These are phyloP conservation scores for Sebastes matsubarae DNA, from an alignment of 2,797 vertebrate genomes.

Conservation along the genomic window DNA sequence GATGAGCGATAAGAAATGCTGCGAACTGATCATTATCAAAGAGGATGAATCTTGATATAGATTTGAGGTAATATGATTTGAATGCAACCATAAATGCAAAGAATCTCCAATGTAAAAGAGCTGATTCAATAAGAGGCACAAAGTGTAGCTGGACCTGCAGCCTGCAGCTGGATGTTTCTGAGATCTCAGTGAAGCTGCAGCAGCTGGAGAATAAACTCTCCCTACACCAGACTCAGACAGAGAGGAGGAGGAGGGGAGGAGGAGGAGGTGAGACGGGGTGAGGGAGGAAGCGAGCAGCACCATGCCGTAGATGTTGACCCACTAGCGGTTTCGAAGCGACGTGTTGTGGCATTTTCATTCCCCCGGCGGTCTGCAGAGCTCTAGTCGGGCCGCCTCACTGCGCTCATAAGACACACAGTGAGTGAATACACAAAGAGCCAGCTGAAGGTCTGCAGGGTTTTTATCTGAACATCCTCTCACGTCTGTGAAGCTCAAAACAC, in stretches of 20 bases:
- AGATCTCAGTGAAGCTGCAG: neutral
- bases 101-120: neutral
- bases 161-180: neutral
- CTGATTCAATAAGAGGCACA: neutral
- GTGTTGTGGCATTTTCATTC: slow-evolving; percentile 43
- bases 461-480: neutral
- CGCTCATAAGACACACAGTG: slow-evolving; percentile 24
- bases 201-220: neutral
- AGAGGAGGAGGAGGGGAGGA: neutral
- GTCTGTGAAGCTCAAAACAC: neutral
- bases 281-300: neutral
- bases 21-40: no score
- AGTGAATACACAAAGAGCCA: slow-evolving; percentile 18
- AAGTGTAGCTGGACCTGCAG: neutral
- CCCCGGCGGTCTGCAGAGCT: slow-evolving; percentile 32
- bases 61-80: neutral
- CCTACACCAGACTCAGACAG: neutral
- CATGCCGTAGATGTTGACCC: slow-evolving; percentile 12
- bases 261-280: neutral
- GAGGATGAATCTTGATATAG: neutral
- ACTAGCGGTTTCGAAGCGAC: slow-evolving; percentile 17
- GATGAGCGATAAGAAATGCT: no score
- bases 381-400: slow-evolving; percentile 18
- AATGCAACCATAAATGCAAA: neutral
- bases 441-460: neutral